Evolutionary conservation across 2,113 vertebrate genomes (phyloP).

Genomic region (Zeus faber): DNA sequence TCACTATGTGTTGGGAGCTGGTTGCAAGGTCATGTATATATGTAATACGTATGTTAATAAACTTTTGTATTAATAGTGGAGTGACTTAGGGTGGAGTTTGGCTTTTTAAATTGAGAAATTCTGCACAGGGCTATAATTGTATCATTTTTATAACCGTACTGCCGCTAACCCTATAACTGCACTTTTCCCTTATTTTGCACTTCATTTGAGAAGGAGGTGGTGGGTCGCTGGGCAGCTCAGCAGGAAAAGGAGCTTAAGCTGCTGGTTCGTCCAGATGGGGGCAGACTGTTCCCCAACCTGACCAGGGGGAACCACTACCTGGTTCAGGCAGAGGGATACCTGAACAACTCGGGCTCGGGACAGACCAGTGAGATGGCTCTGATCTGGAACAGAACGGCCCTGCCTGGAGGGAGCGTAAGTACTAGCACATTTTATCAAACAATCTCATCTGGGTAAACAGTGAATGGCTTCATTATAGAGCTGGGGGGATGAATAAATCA

Average conservation of each 20-base stretch:
- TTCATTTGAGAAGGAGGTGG: conserved; percentile 73
- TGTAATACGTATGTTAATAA: no score
- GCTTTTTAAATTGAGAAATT: no score
- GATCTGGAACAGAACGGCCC: conserved; percentile 84
- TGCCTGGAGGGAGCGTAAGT: conserved; percentile 86
- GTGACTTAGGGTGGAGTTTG: not conserved
- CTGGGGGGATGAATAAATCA: no score
- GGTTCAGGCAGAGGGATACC: conserved; percentile 84
- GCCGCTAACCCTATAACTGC: no score
- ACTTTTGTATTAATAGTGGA: no score
- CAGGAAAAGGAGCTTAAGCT: conserved; percentile 83
- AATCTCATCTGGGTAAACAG: no score
- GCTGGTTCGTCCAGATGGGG: conserved; percentile 78
- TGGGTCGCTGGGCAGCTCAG: conserved; percentile 85
- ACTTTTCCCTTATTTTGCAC: not conserved
- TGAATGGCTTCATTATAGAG: no score
- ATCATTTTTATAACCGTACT: no score
- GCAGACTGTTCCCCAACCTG: conserved; percentile 80
- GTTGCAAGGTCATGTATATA: no score
- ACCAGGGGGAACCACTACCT: conserved; percentile 85
- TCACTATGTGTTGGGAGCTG: no score
- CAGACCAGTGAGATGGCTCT: conserved; percentile 89
- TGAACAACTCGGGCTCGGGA: conserved; percentile 85
- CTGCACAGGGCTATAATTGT: no score
- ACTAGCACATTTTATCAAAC: not conserved